Conservation (phyloP, 2,888 invertebrate species). For the Conchocele bisecta region DNA sequence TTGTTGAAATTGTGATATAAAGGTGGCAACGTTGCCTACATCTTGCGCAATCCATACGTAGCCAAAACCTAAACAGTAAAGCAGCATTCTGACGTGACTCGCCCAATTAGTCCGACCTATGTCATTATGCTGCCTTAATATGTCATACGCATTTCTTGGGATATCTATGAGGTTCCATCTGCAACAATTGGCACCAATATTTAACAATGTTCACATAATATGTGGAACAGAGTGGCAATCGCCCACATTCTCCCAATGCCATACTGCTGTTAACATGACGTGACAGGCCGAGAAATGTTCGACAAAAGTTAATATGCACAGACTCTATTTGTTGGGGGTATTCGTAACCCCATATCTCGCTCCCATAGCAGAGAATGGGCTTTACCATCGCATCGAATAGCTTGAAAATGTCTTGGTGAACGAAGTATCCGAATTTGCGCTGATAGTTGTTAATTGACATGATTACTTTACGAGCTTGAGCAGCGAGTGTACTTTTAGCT, state of each 20-base stretch:
- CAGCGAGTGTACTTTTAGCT: too few relatives aligned
- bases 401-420: too few relatives aligned
- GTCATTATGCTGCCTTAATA: constrained; percentile 4
- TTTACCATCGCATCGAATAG: too few relatives aligned
- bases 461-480: too few relatives aligned
- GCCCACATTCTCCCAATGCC: constrained; percentile 3
- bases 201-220: not conserved
- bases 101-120: constrained; percentile 1
- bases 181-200: constrained; percentile 1
- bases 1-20: not conserved
- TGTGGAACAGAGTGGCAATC: not conserved
- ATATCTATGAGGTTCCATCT: constrained; percentile 4
- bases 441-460: too few relatives aligned
- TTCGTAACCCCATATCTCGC: constrained; percentile 10
- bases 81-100: not conserved
- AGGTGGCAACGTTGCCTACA: not conserved
- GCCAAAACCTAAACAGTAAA: not conserved
- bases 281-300: not conserved
- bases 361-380: too few relatives aligned
- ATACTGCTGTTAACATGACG: not conserved
- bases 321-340: constrained; percentile 3
- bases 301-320: constrained; percentile 7
- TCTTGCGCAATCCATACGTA: not conserved
- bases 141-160: not conserved
- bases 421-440: too few relatives aligned